Evolutionary conservation across 2,888 invertebrate genomes (phyloP), one percentile per base, ranked within the genome.

Genomic region (Agriotes lineatus): DNA sequence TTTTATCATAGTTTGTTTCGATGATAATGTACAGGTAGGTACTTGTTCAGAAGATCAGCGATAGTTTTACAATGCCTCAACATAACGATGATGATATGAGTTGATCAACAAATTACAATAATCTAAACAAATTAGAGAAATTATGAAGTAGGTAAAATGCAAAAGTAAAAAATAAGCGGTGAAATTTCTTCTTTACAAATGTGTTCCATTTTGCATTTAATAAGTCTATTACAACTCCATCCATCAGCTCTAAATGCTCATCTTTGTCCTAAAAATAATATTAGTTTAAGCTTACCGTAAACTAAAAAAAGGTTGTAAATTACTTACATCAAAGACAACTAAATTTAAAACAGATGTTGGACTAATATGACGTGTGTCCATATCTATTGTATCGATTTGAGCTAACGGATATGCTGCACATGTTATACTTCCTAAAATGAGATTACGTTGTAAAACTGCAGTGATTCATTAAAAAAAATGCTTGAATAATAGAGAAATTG

Each of bases 181-280:
- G 97, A 84, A 98, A 97, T 69, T 97, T 95, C 72, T 92, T 93
- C 85, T 96, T 96, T 1, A 96, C 96, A 83, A 97, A 99, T 0
- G 97, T 94, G 79, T 97, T 96, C 99, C 99, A 99, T 86, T 99
- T 99, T 1, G 97, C 96, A 81, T 96, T 93, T 9, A 99, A 85
- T 12, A 99, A 88, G 82, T 98, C 96, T 16, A 97, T 95, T 48
- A 99, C 86, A 76, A 97, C 91, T 0, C 98, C 98, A 82, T 98
- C 97, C 86, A 99, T 90, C 60, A 99, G 87, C 77, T 97, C 96
- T 77, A 99, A 87, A 86, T 99, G 99, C 80, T 96, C 96, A 76
- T 94, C 92, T 85, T 94, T 95, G 79, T 96, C 96, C 97, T 97
- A 79, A 50, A 87, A 86, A 74, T 33, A 45, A n/a, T n/a, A n/a